Base-by-base conservation (phyloP, 2,113 vertebrate genomes). In the Lepus europaeus region DNA sequence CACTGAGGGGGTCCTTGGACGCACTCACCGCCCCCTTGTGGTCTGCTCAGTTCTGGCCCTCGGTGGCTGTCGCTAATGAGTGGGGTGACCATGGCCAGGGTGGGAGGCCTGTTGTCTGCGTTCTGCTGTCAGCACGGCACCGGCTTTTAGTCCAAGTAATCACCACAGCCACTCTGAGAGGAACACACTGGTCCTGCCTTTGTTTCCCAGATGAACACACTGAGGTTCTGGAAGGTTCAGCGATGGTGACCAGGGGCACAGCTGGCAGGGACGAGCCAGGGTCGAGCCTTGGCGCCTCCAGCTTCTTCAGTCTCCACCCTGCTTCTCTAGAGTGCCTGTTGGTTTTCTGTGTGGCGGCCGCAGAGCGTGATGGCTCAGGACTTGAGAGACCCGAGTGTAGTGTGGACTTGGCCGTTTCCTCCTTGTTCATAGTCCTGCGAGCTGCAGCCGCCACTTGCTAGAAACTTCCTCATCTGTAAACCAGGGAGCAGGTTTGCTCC, bases 71-170 rank as follows among this genome's bases (percentile, higher is more conserved):
- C 74, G 22, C 59, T 73, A 11, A 10, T 27, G 59, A 3, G 56
- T 19, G 12, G 2, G 22, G 14, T 29, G 45, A 20, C 4, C 25
- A 19, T 20, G n/a, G 13, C 76, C 22, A 25, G 17, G 2, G 0
- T 59, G 29, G 19, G 49, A 81, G 63, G 27, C 23, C 3, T 9
- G 31, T 91, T 82, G 61, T 31, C n/a, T 5, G 33, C 72, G 3
- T 23, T 33, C n/a, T 2, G 4, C n/a, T 51, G 25, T 45, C 45
- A 83, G 69, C 59, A 12, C 14, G 56, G 33, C 13, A 0, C 4
- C n/a, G 70, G 5, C 3, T 68, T 25, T 39, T 29, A 51, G n/a
- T 70, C 72, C 36, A 31, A 31, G 14, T 31, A 3, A 8, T 31
- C 49, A 9, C 80, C 31, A 66, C 45, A 23, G 1, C 9, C 31